Evolutionary conservation across 2,797 vertebrate species (phyloP), one percentile per base, ranked within the genome.

Genomic region (Silurus aristotelis): DNA sequence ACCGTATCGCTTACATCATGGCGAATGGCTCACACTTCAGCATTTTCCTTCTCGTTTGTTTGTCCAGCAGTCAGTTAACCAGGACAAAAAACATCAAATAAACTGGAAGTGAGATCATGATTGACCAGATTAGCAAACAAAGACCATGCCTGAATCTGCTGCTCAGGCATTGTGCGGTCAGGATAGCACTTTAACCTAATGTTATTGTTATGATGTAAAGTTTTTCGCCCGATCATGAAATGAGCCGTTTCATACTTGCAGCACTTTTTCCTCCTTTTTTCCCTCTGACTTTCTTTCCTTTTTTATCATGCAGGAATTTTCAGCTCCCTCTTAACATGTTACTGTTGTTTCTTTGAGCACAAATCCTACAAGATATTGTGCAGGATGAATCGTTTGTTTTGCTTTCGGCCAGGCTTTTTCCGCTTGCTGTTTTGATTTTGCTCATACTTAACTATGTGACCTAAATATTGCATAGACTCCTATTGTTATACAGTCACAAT

Each of bases 41-140:
- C 95, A 94, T 88, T 95, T 95, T 92, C 5, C 71, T 85, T 85
- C 84, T 25, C 84, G 12, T 71, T 92, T 95, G 93, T 95, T 94
- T 94, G 88, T 84, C 90, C 91, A 91, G 90, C 72, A 83, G 91
- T 88, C 90, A 90, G 88, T 91, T 93, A 90, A 90, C 90, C 87
- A 67, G 92, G 87, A 92, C 91, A 92, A 87, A 91, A 87, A 84
- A 91, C 88, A 89, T 92, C 94, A 92, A 91, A 95, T 93, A 89
- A 89, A 90, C 87, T 91, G 72, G 90, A 93, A 87, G 90, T 92
- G 92, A 89, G 93, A 92, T 92, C 89, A 88, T 90, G 89, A 92
- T 92, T 43, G 83, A 86, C 90, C 92, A 92, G 90, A 93, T 94
- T 91, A 92, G 90, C 91, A 93, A 93, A 94, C 93, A 94, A 93